Conservation (phyloP, 1,140 invertebrate genomes). For the Bombus huntii region DNA sequence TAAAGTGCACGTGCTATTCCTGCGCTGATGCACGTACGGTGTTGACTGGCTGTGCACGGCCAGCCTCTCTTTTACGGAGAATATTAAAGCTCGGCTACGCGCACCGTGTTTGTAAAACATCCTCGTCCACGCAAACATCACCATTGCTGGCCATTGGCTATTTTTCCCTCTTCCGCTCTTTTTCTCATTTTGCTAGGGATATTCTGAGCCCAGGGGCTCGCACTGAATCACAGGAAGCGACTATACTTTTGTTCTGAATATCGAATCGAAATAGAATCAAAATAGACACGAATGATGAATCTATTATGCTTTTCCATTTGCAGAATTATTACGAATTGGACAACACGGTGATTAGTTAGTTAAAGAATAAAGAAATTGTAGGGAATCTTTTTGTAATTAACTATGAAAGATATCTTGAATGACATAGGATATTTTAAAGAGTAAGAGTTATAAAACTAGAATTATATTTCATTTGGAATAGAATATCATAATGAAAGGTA, state of each 20-base stretch:
- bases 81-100: conserved; percentile 63
- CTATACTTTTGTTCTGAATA: not conserved
- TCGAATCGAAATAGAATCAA: not conserved
- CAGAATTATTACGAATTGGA: not conserved
- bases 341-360: not conserved
- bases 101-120: conserved; percentile 66
- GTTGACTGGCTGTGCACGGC: conserved; percentile 57
- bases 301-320: not conserved
- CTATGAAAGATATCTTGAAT: too few relatives aligned
- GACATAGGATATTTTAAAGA: not conserved
- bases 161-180: conserved; percentile 32
- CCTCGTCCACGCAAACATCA: conserved; percentile 58
- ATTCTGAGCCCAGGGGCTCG: conserved; percentile 31
- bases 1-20: conserved; percentile 67
- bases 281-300: not conserved
- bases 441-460: not conserved
- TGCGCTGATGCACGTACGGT: conserved; percentile 57
- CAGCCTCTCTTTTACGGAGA: conserved; percentile 59
- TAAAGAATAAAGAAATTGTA: not conserved
- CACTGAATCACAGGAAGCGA: conserved; percentile 14
- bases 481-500: not conserved
- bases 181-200: conserved; percentile 25
- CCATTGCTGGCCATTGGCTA: conserved; percentile 39
- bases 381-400: not conserved
- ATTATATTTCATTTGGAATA: not conserved